Base-by-base conservation (phyloP, 2,888 invertebrate genomes). In the Drosophila koepferae region DNA sequence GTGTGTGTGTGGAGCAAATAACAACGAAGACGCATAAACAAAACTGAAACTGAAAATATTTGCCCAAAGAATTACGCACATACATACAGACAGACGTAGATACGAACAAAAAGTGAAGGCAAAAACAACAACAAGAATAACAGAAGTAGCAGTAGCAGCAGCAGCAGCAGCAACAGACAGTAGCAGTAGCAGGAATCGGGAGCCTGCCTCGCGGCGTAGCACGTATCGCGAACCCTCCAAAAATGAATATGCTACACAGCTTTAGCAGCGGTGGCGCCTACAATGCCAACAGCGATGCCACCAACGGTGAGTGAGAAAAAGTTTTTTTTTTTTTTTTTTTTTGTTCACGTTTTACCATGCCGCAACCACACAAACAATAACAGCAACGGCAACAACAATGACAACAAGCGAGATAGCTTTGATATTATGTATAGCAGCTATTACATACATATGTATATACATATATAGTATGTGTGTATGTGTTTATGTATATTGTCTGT, bases 161-260 rank as follows among this genome's bases (percentile, higher is more conserved):
- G 48, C 48, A 59, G 31, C 38, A 54, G 2, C 23, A 62, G 16
- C 10, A 44, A 36, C 18, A 40, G 34, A 48, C 46, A 74, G 55
- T 54, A 67, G 48, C 48, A 49, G 59, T 51, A 49, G 62, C 43
- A 59, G 44, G 43, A 38, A 58, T 59, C 44, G 53, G 58, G 38
- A 77, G 63, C 54, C 59, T 59, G 63, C 18, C 51, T 56, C 1
- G 23, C 43, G 43, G 43, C 16, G 40, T 48, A 31, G 67, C 67
- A 78, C 74, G 65, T 61, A 20, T 48, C 40, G 53, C 49, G 3
- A 34, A 62, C 58, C 58, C 55, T 54, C 46, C 20, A 61, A 83
- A 74, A 86, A 90, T 91, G 92, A 91, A 92, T 83, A 92, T 91
- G 92, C 80, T 92, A 81, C 91, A 92, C 78, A 90, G 91, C 77